These are phyloP conservation scores for Cerastoderma edule DNA, from an alignment of 2,888 invertebrate genomes.

Conservation along the genomic window DNA sequence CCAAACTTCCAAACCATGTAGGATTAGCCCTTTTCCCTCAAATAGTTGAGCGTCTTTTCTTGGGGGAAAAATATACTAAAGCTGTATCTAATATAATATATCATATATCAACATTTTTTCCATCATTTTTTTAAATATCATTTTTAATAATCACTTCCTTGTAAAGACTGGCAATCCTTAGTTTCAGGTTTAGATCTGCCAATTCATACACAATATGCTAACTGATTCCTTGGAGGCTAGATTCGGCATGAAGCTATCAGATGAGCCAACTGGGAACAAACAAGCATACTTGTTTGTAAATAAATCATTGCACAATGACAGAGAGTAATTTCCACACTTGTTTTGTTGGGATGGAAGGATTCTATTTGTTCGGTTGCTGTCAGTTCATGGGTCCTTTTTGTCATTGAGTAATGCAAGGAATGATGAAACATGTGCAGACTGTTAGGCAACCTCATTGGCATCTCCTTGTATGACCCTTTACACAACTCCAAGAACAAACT, in stretches of 20 bases:
- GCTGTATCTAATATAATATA: too few species aligned
- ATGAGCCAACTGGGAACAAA: neutral
- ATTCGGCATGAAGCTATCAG: too few species aligned
- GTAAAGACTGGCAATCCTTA: too few species aligned
- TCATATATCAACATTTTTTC: too few species aligned
- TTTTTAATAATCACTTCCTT: too few species aligned
- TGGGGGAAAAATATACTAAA: neutral
- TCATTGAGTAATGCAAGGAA: slow-evolving; percentile 6
- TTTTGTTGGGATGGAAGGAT: slow-evolving; percentile 3
- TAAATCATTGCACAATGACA: slow-evolving; percentile 27
- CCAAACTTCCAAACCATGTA: slow-evolving; percentile 11
- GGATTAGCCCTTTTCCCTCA: slow-evolving; percentile 9
- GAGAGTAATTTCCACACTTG: slow-evolving; percentile 14
- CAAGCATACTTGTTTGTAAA: slow-evolving; percentile 20
- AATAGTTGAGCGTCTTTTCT: neutral
- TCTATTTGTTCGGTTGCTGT: neutral
- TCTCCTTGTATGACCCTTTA: too few species aligned
- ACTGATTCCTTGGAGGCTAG: slow-evolving; percentile 6
- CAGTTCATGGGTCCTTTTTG: neutral
- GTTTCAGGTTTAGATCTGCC: too few species aligned
- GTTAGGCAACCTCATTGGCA: slow-evolving; percentile 2
- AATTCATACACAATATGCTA: too few species aligned
- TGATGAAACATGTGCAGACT: slow-evolving; percentile 3
- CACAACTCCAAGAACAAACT: too few species aligned
- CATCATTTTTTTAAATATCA: too few species aligned